Base-by-base conservation (phyloP, 2,797 vertebrate genomes). In the Melanogrammus aeglefinus region DNA sequence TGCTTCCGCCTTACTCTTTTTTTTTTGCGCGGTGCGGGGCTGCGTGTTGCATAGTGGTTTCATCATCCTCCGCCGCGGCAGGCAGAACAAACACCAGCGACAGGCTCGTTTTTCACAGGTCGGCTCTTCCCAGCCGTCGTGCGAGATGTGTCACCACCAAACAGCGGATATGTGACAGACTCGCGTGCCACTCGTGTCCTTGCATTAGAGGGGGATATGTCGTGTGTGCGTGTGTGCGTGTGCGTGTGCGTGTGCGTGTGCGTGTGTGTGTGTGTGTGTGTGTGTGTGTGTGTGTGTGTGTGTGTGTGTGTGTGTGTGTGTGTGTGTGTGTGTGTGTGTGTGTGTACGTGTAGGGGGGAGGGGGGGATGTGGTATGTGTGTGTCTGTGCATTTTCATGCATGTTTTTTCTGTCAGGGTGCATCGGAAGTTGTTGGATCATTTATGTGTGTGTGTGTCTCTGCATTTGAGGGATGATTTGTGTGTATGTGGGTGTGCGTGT, bases 81-180 rank as follows among this genome's bases (percentile, higher is more conserved):
- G 90, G 86, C 91, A 89, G 90, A 90, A 86, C 90, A 92, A 91
- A 92, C 91, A 88, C 88, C 86, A 85, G 87, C 87, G 91, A 91
- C 92, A 92, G 91, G 89, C 91, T 92, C 90, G 92, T 94, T 92
- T 92, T 93, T 93, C 93, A 92, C 91, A 91, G 88, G 89, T 90
- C 87, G 89, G 89, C 91, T 92, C 91, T 92, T 83, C 86, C 83
- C 85, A 83, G 89, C 91, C 84, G 78, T 91, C 86, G 89, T 88
- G 89, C 89, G 83, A 90, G 89, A 91, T 90, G 91, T 91, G 89
- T 91, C 89, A 87, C 85, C n/a, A 78, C 86, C 88, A 87, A 90
- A 89, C 76, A 72, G 83, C 76, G 78, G 86, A 90, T 90, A 84
- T 91, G 91, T 92, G 91, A 90, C 91, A 91, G 87, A 87, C 89